Evolutionary conservation across 1,140 invertebrate genomes (phyloP), one percentile per base, ranked within the genome.

Genomic region (honey bee (Apis mellifera)): DNA sequence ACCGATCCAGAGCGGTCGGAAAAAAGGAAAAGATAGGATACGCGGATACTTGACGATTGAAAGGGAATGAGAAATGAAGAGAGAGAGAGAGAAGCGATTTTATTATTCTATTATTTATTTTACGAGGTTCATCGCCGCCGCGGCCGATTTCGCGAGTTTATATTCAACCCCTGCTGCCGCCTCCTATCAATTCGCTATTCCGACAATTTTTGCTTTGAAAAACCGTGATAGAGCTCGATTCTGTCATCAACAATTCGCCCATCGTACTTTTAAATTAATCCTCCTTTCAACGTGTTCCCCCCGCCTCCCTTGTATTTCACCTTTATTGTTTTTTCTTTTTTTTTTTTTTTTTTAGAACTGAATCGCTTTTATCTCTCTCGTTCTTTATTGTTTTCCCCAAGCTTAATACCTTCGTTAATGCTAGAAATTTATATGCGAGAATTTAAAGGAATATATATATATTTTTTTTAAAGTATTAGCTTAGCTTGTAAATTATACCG

Each of bases 91-190:
- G 85, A 83, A 90, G 86, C 87, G 87, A 92, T 90, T 92, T 91
- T 93, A 93, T 92, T 91, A 90, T 92, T 89, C 85, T 71, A 84
- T 88, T 92, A 92, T 93, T 92, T 93, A 89, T 92, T 92, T 91
- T 91, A 92, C 89, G 90, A 91, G 83, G 86, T 84, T 75, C 82
- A 71, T 83, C 76, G 52, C n/a, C 32, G 13, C 42, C 19, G 12
- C 62, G 66, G 64, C 69, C 60, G 80, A 85, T 83, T 73, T 74
- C 65, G 75, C 74, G 48, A 54, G 55, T 77, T 82, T 72, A 79
- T 79, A 83, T 69, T 55, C 23, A 50, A 60, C 26, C 59, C 48
- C 26, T 21, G 57, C 57, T 32, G 32, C 32, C 32, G 23, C 9
- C 75, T 82, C 78, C 69, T 74, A 73, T 81, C 75, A 85, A 81